Percentiles rank a stretch among this genome's conserved stretches.
Evolutionary conservation across 1,140 invertebrate species (phyloP).

Genomic region (Sitobion miscanthi): DNA sequence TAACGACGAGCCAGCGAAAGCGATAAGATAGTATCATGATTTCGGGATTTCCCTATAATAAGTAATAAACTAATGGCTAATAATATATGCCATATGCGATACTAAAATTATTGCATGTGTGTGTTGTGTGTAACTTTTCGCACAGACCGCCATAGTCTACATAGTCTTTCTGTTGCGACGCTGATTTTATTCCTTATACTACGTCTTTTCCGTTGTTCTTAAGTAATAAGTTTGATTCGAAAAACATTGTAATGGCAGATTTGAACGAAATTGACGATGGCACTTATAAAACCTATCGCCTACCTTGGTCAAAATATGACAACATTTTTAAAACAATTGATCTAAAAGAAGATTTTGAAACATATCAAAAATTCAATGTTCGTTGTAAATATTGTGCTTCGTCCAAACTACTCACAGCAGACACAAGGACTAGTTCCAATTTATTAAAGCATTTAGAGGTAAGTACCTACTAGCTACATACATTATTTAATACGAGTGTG

Average conservation of each 20-base stretch:
- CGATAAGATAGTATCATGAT: too few species aligned
- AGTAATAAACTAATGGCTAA: too few species aligned
- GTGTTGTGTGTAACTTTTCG: too few species aligned
- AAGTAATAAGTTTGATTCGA: neutral
- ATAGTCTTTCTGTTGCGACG: neutral
- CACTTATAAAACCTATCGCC: neutral
- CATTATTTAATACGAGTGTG: too few species aligned
- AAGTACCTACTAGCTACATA: neutral
- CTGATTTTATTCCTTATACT: neutral
- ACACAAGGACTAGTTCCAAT: constrained; percentile 15
- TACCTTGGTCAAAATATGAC: constrained; percentile 4
- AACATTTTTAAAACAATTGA: neutral
- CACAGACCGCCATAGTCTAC: neutral
- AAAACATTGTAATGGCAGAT: neutral
- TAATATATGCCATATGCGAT: too few species aligned
- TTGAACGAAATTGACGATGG: constrained; percentile 1
- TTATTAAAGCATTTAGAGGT: constrained; percentile 20
- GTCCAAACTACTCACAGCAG: neutral
- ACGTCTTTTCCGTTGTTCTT: neutral
- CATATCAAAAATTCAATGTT: neutral
- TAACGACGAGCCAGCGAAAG: too few species aligned
- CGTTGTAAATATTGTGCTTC: neutral
- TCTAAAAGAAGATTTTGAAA: constrained; percentile 16
- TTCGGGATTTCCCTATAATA: too few species aligned
- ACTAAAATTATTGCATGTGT: too few species aligned